Evolutionary conservation across 2,797 vertebrate species (phyloP), one percentile per base, ranked within the genome.

Genomic region (Antennarius maculatus): DNA sequence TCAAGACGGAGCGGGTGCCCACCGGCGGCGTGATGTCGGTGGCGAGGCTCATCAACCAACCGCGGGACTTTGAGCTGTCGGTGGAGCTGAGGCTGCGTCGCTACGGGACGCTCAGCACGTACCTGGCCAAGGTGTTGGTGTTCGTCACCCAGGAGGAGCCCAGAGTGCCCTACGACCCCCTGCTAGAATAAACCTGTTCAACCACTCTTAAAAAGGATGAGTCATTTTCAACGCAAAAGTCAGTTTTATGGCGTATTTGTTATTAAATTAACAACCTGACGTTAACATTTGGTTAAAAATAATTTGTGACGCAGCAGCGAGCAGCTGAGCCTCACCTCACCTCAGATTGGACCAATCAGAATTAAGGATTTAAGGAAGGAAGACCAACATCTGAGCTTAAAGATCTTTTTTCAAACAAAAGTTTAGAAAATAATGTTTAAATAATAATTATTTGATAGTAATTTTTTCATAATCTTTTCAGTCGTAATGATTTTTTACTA

Each of bases 1-100:
- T 99, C 94, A 84, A 85, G 72, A 89, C 93, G 23, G 94, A 93
- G 82, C 94, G 81, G 75, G 74, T 93, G 88, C 91, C 90, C 90
- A 88, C 88, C 43, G 96, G 95, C 7, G 96, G 96, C 10, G 88
- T 97, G 83, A 93, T 99, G 91, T 92, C 94, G 53, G 94, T 99
- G 90, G 93, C 93, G 71, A 94, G 83, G 81, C 92, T 92, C 46
- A 91, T 98, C 88, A 81, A 84, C 49, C 86, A 91, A 82, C 93
- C 97, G 31, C 92, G 93, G 88, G 97, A 99, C 91, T 94, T 97
- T 89, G 93, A 96, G 56, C 94, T 99, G 80, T 94, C 94, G 46
- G 77, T 98, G 87, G 94, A 96, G 93, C 95, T 99, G 89, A 95
- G 93, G 59, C 94, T 98, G 69, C 91, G 80, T 56, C 96, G 95